Evolutionary conservation across 2,113 vertebrate genomes (phyloP).

Genomic region (Synchiropus splendidus): DNA sequence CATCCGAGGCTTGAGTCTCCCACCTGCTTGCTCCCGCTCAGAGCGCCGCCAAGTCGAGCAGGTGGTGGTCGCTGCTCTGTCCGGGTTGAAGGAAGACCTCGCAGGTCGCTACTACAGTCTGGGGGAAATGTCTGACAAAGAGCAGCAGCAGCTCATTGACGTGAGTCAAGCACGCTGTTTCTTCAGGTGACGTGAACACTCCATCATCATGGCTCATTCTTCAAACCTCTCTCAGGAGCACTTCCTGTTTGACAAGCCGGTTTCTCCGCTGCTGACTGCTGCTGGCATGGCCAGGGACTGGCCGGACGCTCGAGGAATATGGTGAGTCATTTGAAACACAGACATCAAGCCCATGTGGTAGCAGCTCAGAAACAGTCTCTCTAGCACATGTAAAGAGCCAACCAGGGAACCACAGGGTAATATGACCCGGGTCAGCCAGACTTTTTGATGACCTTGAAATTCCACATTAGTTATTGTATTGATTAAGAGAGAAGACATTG

Average conservation of each 20-base stretch:
- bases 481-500: no score
- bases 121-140: constrained; percentile 59
- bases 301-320: constrained; percentile 70
- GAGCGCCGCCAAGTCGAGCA: constrained; percentile 67
- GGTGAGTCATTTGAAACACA: constrained; percentile 52
- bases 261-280: constrained; percentile 68
- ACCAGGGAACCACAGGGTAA: no score
- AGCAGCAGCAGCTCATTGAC: constrained; percentile 71
- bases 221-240: constrained; percentile 54
- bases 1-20: constrained; percentile 65
- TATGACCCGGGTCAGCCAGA: no score
- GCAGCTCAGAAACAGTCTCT: no score
- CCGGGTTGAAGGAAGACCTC: constrained; percentile 57
- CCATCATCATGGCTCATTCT: neutral
- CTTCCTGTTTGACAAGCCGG: constrained; percentile 72
- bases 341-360: no score
- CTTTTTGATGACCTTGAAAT: no score
- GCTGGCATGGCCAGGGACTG: constrained; percentile 71
- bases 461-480: no score
- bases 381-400: no score
- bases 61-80: constrained; percentile 64
- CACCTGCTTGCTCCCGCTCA: constrained; percentile 64
- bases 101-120: constrained; percentile 63
- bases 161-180: constrained; percentile 29
- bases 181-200: no score